Percentiles rank a stretch among this genome's conserved stretches.
These are phyloP conservation scores for Eurois occulta DNA, from an alignment of 2,888 invertebrate species.

Conservation along the genomic window DNA sequence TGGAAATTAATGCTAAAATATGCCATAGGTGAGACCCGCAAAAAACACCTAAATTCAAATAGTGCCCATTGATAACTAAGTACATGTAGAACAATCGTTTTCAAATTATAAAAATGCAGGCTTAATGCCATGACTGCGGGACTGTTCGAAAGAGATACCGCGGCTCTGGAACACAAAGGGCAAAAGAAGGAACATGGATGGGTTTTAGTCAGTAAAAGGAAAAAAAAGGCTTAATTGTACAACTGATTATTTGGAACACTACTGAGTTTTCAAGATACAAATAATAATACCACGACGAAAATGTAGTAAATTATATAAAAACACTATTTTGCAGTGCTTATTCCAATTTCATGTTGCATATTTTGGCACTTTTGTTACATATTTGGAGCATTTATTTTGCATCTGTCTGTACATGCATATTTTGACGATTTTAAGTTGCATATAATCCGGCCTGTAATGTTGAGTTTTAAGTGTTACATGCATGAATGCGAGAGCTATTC, in stretches of 20 bases:
- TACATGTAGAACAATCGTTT: too few species aligned
- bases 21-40: background rate
- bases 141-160: too few species aligned
- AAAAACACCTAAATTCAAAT: background rate
- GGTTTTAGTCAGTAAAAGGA: too few species aligned
- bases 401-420: too few species aligned
- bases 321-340: background rate
- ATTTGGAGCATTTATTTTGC: background rate
- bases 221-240: background rate
- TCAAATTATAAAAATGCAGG: background rate
- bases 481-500: conserved; percentile 23
- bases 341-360: background rate
- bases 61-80: background rate
- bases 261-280: background rate
- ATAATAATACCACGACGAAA: background rate
- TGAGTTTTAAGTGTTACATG: conserved; percentile 36
- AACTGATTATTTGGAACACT: background rate
- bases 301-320: background rate
- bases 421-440: background rate
- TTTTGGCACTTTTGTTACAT: too few species aligned
- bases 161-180: too few species aligned
- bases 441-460: background rate
- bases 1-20: background rate
- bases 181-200: too few species aligned
- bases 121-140: too few species aligned